phyloP scores from a whole-genome alignment of 2,888 invertebrate species.

The Cosmia trapezina region DNA sequence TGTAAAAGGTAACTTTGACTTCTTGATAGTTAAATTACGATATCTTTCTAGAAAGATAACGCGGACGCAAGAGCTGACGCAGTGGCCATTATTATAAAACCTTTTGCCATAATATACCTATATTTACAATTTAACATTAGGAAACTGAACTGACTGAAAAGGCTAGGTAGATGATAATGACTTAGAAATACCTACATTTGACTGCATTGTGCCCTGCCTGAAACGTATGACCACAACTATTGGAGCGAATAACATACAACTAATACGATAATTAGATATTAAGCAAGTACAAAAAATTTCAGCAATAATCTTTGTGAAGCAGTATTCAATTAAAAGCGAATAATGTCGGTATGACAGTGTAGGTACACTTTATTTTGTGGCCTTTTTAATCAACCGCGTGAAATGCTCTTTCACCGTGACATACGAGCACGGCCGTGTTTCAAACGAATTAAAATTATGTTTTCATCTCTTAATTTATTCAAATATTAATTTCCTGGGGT shows the following conservation, averaged over 20 bases:
- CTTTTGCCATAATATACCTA: too few relatives aligned
- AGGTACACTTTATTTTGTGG: constrained; percentile 9
- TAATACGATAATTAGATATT: background rate
- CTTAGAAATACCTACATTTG: too few relatives aligned
- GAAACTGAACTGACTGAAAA: too few relatives aligned
- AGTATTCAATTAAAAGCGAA: constrained; percentile 13
- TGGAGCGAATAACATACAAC: too few relatives aligned
- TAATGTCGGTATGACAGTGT: background rate
- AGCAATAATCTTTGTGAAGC: background rate
- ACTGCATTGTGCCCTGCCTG: background rate
- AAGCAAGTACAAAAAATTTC: background rate
- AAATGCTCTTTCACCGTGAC: constrained; percentile 24
- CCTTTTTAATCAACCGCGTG: constrained; percentile 25
- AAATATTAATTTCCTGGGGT: constrained; percentile 52
- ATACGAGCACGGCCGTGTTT: constrained; percentile 21
- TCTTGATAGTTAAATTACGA: background rate
- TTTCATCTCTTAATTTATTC: constrained; percentile 54
- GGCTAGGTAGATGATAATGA: too few relatives aligned
- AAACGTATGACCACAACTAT: too few relatives aligned
- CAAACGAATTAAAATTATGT: constrained; percentile 51
- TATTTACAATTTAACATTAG: too few relatives aligned
- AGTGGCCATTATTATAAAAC: too few relatives aligned
- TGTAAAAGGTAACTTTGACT: background rate
- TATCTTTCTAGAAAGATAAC: background rate
- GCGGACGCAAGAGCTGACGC: background rate